Percentiles rank a stretch among this genome's conserved stretches.
These are phyloP conservation scores for Drosophila testacea DNA, from an alignment of 2,888 invertebrate species.

Conservation along the genomic window DNA sequence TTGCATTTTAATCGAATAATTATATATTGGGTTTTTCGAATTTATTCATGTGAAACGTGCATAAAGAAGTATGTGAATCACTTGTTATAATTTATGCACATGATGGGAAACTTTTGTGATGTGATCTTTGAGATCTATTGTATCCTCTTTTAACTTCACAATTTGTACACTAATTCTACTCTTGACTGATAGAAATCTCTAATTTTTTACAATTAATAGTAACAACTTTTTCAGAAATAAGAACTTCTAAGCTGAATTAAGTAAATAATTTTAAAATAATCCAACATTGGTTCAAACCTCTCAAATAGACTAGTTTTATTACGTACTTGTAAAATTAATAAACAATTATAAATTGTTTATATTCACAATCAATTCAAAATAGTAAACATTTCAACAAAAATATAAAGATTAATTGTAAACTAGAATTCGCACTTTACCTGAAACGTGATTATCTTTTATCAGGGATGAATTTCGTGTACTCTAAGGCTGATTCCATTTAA, in stretches of 20 bases:
- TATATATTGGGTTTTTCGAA: constrained; percentile 4
- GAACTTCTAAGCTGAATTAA: too few species aligned
- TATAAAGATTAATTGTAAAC: constrained; percentile 3
- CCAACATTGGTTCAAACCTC: too few species aligned
- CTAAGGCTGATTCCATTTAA: background rate
- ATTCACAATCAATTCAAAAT: background rate
- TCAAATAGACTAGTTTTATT: background rate
- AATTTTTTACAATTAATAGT: too few species aligned
- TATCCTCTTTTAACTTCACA: background rate
- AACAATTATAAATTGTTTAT: background rate
- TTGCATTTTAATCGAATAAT: constrained; percentile 24
- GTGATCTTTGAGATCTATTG: background rate
- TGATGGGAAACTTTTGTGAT: constrained; percentile 10
- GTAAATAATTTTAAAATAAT: background rate
- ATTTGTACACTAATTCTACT: too few species aligned
- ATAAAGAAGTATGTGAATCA: constrained; percentile 13
- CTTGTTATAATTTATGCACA: constrained; percentile 6
- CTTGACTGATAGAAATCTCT: background rate
- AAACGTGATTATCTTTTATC: background rate
- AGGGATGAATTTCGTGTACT: background rate
- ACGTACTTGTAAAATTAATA: background rate
- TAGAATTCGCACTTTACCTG: background rate
- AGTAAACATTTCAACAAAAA: background rate
- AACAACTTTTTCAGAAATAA: too few species aligned
- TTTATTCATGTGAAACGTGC: constrained; percentile 14